A percentile compares a stretch with the other conserved stretches of the same genome.
Evolutionary conservation across 2,888 invertebrate species (phyloP).

Genomic region (Chymomyza amoena): DNA sequence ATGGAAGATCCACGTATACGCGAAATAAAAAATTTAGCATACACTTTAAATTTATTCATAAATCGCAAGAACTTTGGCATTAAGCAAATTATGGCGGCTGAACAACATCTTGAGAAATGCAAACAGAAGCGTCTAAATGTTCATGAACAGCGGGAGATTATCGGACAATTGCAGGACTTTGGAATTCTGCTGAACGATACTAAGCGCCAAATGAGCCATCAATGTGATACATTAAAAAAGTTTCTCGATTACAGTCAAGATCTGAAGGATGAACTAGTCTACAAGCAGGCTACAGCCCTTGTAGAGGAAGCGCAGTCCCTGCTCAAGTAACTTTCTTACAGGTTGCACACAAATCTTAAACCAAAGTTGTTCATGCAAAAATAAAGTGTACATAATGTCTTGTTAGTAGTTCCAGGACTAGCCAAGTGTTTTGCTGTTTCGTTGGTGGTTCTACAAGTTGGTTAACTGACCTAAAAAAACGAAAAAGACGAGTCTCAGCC

Average conservation of each 20-base stretch:
- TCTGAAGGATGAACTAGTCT: conserved; percentile 10
- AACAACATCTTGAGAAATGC: conserved; percentile 12
- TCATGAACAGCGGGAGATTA: conserved; percentile 22
- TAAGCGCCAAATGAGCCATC: neutral
- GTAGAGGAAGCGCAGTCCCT: conserved; percentile 1
- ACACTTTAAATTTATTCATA: conserved; percentile 19
- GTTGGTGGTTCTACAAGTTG: conserved; percentile 4
- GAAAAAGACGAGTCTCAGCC: conserved; percentile 12
- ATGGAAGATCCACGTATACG: conserved; percentile 33
- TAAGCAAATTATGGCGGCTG: conserved; percentile 23
- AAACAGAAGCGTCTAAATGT: neutral
- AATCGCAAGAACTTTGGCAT: conserved; percentile 15
- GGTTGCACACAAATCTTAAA: neutral
- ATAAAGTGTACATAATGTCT: conserved; percentile 11
- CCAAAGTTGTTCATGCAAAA: conserved; percentile 15
- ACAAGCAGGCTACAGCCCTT: conserved; percentile 12
- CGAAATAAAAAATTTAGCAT: conserved; percentile 23
- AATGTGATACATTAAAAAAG: conserved; percentile 12
- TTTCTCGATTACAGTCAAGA: conserved; percentile 29
- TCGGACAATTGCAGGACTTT: conserved; percentile 23
- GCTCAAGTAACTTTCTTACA: neutral
- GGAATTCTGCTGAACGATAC: conserved; percentile 24
- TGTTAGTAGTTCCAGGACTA: neutral
- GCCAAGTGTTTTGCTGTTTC: neutral
- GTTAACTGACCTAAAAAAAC: conserved; percentile 35